Evolutionary conservation across 2,888 invertebrate species (phyloP), one percentile per base, ranked within the genome.

Genomic region (Harmothoe impar): DNA sequence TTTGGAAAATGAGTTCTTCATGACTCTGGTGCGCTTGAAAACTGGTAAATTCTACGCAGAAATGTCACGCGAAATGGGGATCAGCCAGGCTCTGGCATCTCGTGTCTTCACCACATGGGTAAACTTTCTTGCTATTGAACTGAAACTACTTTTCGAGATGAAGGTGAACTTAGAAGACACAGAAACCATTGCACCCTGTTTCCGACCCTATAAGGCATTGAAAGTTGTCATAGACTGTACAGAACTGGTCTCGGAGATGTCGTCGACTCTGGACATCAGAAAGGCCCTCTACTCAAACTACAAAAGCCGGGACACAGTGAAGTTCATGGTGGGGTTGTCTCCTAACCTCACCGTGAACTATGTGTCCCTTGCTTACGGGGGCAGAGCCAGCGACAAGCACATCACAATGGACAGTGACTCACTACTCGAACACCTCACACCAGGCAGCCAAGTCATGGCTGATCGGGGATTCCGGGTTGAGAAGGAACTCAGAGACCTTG

Each of bases 391-490:
- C 10, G 43, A 43, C 43, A 43, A 43, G 10, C 10, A 7, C 43
- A 43, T 43, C 43, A 43, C 43, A 43, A 3, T 43, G 3, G 90
- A 90, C 20, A 89, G 86, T 15, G 29, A 20, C 0, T 31, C 78
- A 52, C 29, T 91, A n/a, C 51, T 92, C 0, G 35, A 89, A 7
- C 85, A 81, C 33, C 68, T 86, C 0, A 86, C 89, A 51, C 29
- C 78, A n/a, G 77, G 89, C 56, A 90, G 91, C 12, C 77, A 89
- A 23, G 90, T 92, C 20, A 92, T 91, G 91, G 89, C 91, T 31
- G 91, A 92, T 88, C 35, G 91, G n/a, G 91, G 92, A 0, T 92
- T 91, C 88, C 12, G 89, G 12, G 89, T 92, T 25, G 51, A 51
- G 23, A 72, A 90, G 7, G 89, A 89, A 17, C n/a, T 92, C 5